Evolutionary conservation across 2,113 vertebrate species (phyloP), one percentile per base, ranked within the genome.

Genomic region (Conger conger): DNA sequence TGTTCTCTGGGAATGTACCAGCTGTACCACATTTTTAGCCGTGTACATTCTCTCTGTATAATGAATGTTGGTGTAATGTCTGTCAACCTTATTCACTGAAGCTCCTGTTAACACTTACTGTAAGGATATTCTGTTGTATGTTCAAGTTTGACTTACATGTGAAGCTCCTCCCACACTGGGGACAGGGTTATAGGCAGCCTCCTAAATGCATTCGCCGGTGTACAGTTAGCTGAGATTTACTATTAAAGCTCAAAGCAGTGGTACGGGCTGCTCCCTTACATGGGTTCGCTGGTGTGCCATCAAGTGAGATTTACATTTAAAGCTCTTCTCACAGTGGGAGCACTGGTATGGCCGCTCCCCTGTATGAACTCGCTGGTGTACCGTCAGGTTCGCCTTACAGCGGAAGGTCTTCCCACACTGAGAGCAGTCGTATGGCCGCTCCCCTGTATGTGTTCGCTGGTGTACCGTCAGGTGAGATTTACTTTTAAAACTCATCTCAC

Each of bases 361-460:
- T 0, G 92, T 94, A 91, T 94, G 93, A 8, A 93, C 92, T 33
- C 93, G 84, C 54, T 91, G 93, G 91, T 94, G 93, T 38, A 92
- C 93, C 83, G 91, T 86, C 82, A 94, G 90, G 4, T 92, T 92
- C 30, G 93, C 92, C 0, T 92, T 90, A 0, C 92, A 93, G 53
- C 92, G 93, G 88, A 94, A 94, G 36, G 93, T 93, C 89, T 93
- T 93, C 0, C 91, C 91, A 3, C 93, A 94, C 87, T 92, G 92
- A 0, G 91, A 92, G 87, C 93, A 94, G 88, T 94, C 93, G 79
- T 93, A 94, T 0, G 93, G 93, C 0, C 93, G 92, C 89, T 94
- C 93, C 0, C 93, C 93, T 0, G 93, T 94, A 87, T 94, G 93
- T 0, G 91, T 93, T 57, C 93, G 93, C 93, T 92, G 92, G 86